phyloP scores from a whole-genome alignment of 2,113 vertebrate species.

The Epinephelus fuscoguttatus region DNA sequence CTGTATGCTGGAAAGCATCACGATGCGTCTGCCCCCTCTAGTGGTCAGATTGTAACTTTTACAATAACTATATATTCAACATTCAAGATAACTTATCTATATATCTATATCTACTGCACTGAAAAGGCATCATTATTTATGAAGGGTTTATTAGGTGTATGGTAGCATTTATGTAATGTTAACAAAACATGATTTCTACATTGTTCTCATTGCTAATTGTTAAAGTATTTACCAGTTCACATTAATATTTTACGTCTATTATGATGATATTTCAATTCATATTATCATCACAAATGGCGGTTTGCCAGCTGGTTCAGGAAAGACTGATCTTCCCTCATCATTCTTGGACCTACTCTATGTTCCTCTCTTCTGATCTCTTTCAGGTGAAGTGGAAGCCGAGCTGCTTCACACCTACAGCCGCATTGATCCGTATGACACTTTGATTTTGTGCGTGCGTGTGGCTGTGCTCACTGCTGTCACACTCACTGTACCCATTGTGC shows the following conservation, averaged over 20 bases:
- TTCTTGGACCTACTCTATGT: constrained; percentile 5
- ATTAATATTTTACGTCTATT: not conserved
- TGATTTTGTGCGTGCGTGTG: constrained; percentile 96
- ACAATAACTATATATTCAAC: not conserved
- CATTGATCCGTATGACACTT: constrained; percentile 91
- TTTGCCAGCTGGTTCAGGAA: not conserved
- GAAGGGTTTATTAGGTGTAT: not conserved
- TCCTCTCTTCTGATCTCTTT: constrained; percentile 30
- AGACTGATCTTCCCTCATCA: not conserved
- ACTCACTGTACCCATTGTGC: constrained; percentile 96
- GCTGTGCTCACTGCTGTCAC: constrained; percentile 97
- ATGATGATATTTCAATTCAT: not conserved
- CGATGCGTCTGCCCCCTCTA: constrained; percentile 67
- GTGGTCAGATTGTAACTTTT: constrained; percentile 51
- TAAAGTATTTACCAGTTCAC: not conserved
- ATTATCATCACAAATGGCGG: not conserved
- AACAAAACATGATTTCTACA: not conserved
- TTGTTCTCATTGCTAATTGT: not conserved
- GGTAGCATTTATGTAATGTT: too few species aligned
- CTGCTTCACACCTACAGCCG: constrained; percentile 96
- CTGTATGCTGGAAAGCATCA: not conserved
- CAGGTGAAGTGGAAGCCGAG: constrained; percentile 94
- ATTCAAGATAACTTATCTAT: too few species aligned
- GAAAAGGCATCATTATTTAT: not conserved
- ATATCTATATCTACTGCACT: not conserved